phyloP scores from a whole-genome alignment of 2,888 invertebrate species.

The Synergus umbraculus region DNA sequence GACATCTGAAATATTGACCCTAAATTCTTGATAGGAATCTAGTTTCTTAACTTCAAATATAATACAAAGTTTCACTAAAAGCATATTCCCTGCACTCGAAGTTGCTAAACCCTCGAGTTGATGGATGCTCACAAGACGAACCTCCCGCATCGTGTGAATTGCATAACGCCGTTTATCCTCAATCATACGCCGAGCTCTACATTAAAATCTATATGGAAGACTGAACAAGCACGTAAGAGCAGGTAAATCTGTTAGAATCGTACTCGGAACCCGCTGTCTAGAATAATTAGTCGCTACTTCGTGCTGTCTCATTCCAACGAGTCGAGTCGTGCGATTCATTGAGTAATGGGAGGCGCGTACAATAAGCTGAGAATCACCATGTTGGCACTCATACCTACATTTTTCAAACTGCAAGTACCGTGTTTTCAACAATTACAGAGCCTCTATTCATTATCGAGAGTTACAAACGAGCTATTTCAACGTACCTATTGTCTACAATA shows the following conservation, averaged over 20 bases:
- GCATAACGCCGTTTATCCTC: constrained; percentile 58
- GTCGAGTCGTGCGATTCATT: constrained; percentile 50
- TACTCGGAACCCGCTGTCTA: constrained; percentile 27
- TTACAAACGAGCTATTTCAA: constrained; percentile 18
- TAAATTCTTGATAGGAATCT: not conserved
- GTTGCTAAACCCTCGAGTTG: constrained; percentile 33
- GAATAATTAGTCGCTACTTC: constrained; percentile 50
- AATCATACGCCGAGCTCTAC: constrained; percentile 54
- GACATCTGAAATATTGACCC: not conserved
- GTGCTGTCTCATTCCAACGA: constrained; percentile 35
- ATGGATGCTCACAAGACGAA: constrained; percentile 33
- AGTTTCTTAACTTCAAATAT: not conserved
- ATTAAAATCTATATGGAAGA: constrained; percentile 47
- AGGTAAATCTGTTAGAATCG: constrained; percentile 31
- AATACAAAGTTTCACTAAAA: not conserved
- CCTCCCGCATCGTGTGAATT: constrained; percentile 59
- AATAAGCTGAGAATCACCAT: constrained; percentile 12
- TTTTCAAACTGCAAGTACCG: constrained; percentile 12
- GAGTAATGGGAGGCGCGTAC: constrained; percentile 46
- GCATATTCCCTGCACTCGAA: not conserved
- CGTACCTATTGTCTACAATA: constrained; percentile 25
- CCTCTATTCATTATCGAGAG: constrained; percentile 27
- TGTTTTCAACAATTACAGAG: constrained; percentile 27
- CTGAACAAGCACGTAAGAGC: constrained; percentile 29
- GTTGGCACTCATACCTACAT: constrained; percentile 24